These are phyloP conservation scores for Torymus tubicola DNA, from an alignment of 2,888 invertebrate species.

Conservation along the genomic window DNA sequence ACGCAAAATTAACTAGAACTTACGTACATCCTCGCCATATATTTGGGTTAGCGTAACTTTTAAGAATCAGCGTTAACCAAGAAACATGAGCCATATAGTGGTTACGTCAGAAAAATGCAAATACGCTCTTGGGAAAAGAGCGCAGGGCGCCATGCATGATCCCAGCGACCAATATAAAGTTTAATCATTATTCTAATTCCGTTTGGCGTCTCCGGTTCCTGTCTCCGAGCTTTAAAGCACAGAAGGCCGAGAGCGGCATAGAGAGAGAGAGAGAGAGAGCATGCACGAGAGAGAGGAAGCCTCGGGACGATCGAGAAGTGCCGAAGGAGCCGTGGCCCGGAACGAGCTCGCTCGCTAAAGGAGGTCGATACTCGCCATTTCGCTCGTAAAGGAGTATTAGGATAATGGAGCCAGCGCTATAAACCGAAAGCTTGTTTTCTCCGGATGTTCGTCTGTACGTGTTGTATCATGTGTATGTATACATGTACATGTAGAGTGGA, in stretches of 20 bases:
- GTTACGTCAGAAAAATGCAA: too few relatives aligned
- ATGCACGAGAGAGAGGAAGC: neutral
- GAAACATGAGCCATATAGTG: too few relatives aligned
- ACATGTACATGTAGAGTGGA: neutral
- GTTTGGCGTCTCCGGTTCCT: neutral
- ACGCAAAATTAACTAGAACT: neutral
- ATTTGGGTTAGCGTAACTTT: too few relatives aligned
- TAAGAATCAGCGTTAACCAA: too few relatives aligned
- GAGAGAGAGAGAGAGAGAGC: neutral
- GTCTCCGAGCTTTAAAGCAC: neutral
- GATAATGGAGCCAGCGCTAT: constrained; percentile 45
- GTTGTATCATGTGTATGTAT: neutral
- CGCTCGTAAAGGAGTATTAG: constrained; percentile 51
- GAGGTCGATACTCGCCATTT: constrained; percentile 46
- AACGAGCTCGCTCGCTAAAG: constrained; percentile 25
- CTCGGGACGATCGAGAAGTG: constrained; percentile 12
- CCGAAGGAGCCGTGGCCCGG: constrained; percentile 28
- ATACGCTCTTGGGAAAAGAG: too few relatives aligned
- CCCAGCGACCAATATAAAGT: constrained; percentile 5
- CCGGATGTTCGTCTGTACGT: neutral
- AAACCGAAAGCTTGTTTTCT: constrained; percentile 50
- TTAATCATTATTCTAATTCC: constrained; percentile 45
- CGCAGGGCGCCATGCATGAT: neutral
- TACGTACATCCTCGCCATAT: too few relatives aligned
- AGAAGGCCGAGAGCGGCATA: neutral